Base-by-base conservation (phyloP, 2,113 vertebrate species). In the Nymphicus hollandicus region DNA sequence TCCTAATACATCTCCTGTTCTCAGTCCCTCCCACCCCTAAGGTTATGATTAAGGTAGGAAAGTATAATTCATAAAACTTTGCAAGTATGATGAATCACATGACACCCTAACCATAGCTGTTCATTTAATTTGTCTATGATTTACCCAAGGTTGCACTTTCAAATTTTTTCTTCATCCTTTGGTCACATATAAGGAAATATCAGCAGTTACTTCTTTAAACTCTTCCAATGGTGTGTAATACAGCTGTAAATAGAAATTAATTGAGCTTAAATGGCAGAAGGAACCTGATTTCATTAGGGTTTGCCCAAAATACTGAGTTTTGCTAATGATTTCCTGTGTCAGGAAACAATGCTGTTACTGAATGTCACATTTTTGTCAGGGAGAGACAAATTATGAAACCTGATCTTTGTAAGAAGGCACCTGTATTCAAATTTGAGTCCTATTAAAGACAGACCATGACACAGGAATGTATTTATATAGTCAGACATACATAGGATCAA, bases 31-130 rank as follows among this genome's bases (percentile, higher is more conserved):
- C 78, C 66, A 72, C 65, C 11, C 52, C 49, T 73, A 92, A 86
- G 53, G 37, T 94, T 87, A 64, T 86, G 91, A 92, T 76, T 93
- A 90, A 87, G 68, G 69, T 41, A 72, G 93, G 86, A 85, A 91
- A 74, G 6, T 80, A 89, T 89, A 18, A 35, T 85, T 92, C 89
- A 50, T 81, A 93, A 86, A 93, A 81, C 49, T 37, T 80, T 60
- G 72, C 53, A 84, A 73, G 58, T 17, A 44, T 69, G 81, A 86
- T 95, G 71, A 95, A 85, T 94, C 74, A 81, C 55, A 93, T 92
- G 73, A 88, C 65, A 89, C 70, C 50, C 81, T 76, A 71, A 92
- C 49, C 60, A 72, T 69, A 90, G 63, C 43, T 90, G 88, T 63
- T 82, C 18, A 39, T 88, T 96, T 95, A 8, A 86, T 90, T 95